Evolutionary conservation across 2,113 vertebrate genomes (phyloP), one percentile per base, ranked within the genome.

Genomic region (Perca schrenkii): DNA sequence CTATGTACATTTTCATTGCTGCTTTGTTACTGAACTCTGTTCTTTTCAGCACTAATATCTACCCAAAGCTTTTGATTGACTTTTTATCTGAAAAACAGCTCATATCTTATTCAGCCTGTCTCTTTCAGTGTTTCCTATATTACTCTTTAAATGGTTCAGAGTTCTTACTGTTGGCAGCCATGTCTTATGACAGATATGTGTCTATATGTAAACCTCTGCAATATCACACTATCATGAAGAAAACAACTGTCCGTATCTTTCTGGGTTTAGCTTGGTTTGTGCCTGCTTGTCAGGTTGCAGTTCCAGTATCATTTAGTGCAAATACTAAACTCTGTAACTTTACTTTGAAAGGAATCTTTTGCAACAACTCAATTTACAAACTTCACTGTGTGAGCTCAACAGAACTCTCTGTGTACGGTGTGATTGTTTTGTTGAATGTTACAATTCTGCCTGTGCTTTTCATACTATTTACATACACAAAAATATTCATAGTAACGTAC

Each of bases 1-100:
- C 89, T 0, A 87, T 90, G 86, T 91, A 91, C 47, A 77, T 88
- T 3, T 88, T 88, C 12, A 86, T 89, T 47, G 88, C 86, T 21
- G 90, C 86, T 19, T 50, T 91, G 67, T 19, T 86, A 4, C 0
- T 77, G 0, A 91, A 89, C 79, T 88, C 86, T 28, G 7, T 89
- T 53, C 12, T 91, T 11, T 64, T 28, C 50, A 88, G 90, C 79
- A 86, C 83, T 0, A 7, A 7, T 0, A 56, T 89, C 3, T 91
- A 80, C 52, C 90, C 90, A 46, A 85, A 89, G 21, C 46, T 85
- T 4, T 16, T 91, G 4, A 54, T 81, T 46, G 87, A 89, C 34
- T 57, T 87, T 56, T 16, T 91, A 34, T 89, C 87, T 6, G 75
- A 88, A 1, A 50, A 64, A 19, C 85, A 86, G 54, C 43, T 67